Evolutionary conservation across 2,888 invertebrate species (phyloP), one percentile per base, ranked within the genome.

Genomic region (Caenorhabditis becei): DNA sequence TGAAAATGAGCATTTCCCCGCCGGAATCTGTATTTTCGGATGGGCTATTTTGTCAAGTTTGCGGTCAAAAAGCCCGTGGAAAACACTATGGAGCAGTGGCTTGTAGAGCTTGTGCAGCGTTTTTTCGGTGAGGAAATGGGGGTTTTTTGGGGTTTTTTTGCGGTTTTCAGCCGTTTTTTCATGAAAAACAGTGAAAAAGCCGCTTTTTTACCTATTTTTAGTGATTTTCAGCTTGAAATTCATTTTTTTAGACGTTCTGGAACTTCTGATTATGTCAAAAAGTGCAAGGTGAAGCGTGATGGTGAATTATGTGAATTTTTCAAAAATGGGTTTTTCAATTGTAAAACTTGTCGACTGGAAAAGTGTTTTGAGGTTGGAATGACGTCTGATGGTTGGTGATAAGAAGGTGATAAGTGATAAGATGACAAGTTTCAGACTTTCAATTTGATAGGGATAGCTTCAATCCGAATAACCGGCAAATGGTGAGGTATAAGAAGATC

Each of bases 21-120:
- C 16, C 44, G n/a, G 20, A 18, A 18, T 18, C 49, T 18, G 49
- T 18, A n/a, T n/a, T n/a, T 49, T 20, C 49, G 18, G 20, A n/a
- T 8, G 1, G 53, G 3, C 41, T 54, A 26, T n/a, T 41, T 5
- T 82, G 81, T 26, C 53, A 69, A 14, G 54, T 82, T 32, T 82
- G 81, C 47, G 77, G 63, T 8, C 72, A 78, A 16, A 63, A 58
- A 1, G 81, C 67, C 5, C 81, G 77, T 32, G 77, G 81, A 23
- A 66, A 74, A 20, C 69, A 69, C 49, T 69, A 69, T 35, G 69
- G 69, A 69, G 69, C 69, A 0, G 24, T 59, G 1, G 35, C 81
- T 1, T 82, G 81, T 53, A 23, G 81, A 14, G 81, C 81, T 0
- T 82, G 81, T 61, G 81, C 81, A 14, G 81, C 81, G 1, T 82